Evolutionary conservation across 1,140 invertebrate species (phyloP), one percentile per base, ranked within the genome.

Genomic region (Mactra quadrangularis): DNA sequence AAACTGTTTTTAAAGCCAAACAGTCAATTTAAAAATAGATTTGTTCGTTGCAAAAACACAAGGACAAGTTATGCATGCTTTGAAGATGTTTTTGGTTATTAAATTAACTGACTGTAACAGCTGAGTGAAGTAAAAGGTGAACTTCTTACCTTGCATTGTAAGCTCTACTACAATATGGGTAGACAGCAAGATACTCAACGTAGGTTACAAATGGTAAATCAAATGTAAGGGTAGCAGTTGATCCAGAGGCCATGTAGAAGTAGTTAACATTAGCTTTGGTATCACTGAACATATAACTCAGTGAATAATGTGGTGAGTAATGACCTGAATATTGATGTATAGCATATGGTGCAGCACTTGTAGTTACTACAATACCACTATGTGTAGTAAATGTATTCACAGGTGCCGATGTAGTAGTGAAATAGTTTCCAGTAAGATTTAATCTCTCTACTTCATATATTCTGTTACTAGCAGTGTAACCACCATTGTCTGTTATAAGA

Each of bases 401-500:
- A 0, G 45, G 19, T n/a, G 53, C 25, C 3, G 25, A 60, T 19
- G n/a, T 53, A 35, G 77, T 57, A 47, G 59, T 27, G 29, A 55
- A 29, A 17, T 81, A 81, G n/a, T 41, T 64, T 27, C 79, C 79
- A 11, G 79, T 68, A 47, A 90, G 45, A 52, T 68, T 60, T 17
- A 90, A 66, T 60, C 86, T 60, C 62, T 88, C 83, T 6, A 85
- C 70, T 71, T 87, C 75, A n/a, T 57, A 29, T 19, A 90, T 88
- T 31, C 87, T 57, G 22, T 87, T 72, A 53, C 77, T 84, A 3
- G 50, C 45, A 0, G 86, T 81, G 17, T 76, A 70, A 13, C 64
- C 83, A 9, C 60, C 76, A 82, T 87, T 88, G 71, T 90, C 88
- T 25, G 75, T 74, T n/a, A 82, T 76, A 15, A 90, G 83, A 53